Conservation (phyloP, 2,797 vertebrate genomes). For the Enteromius argenteus region DNA sequence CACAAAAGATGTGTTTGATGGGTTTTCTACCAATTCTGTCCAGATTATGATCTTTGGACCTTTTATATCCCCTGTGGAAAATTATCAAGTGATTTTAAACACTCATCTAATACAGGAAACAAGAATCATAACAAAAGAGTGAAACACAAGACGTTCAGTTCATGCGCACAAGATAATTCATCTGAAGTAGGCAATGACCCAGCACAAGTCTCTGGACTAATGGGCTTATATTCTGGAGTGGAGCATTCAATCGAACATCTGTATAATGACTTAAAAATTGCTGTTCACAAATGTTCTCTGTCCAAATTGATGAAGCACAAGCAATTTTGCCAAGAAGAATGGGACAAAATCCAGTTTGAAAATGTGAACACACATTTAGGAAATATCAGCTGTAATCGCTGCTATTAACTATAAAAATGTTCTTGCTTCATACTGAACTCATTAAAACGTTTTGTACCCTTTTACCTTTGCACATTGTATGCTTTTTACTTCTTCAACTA, state of each 20-base stretch:
- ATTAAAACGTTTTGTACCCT: neutral
- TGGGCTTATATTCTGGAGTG: neutral
- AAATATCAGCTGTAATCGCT: neutral
- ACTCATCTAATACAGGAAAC: neutral
- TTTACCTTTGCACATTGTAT: neutral
- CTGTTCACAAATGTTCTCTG: neutral
- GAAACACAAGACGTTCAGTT: neutral
- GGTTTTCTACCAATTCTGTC: neutral
- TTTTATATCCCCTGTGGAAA: neutral
- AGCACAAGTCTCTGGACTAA: constrained; percentile 23
- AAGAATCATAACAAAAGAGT: neutral
- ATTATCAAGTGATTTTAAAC: neutral
- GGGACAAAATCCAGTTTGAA: neutral
- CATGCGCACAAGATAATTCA: neutral
- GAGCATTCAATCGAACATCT: constrained; percentile 17
- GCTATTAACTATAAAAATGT: neutral
- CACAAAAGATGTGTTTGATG: neutral
- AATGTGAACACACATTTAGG: neutral
- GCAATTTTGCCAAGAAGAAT: constrained; percentile 9
- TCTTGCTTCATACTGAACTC: neutral
- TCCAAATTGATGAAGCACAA: neutral
- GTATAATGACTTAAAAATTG: constrained; percentile 29
- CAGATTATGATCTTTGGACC: neutral
- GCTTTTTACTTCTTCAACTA: neutral
- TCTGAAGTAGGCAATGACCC: neutral